These are phyloP conservation scores for Chrysopilus asiliformis DNA, from an alignment of 2,888 invertebrate species.

Conservation along the genomic window DNA sequence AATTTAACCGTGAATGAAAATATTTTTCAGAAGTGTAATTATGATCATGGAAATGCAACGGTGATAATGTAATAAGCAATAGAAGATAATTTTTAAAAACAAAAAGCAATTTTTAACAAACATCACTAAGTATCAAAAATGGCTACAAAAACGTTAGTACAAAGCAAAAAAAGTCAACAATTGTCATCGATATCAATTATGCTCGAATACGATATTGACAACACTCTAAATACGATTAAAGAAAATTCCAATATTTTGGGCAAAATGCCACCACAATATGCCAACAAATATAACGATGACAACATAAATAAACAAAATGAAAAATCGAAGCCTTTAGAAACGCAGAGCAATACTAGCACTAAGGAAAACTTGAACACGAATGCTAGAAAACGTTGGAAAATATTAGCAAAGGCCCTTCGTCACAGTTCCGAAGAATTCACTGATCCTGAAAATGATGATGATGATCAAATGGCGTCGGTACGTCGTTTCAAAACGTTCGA, in stretches of 20 bases:
- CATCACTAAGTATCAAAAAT: slow-evolving; percentile 4
- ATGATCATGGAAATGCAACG: too few species aligned
- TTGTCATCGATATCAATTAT: slow-evolving; percentile 30
- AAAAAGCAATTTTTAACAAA: not conserved
- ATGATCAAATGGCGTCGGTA: slow-evolving; percentile 40
- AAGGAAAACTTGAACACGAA: slow-evolving; percentile 24
- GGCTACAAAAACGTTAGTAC: slow-evolving; percentile 13
- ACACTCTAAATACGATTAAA: slow-evolving; percentile 32
- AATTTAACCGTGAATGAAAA: too few species aligned
- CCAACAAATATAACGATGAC: not conserved
- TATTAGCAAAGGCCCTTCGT: slow-evolving; percentile 50
- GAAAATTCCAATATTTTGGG: slow-evolving; percentile 24
- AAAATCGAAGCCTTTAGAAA: slow-evolving; percentile 8
- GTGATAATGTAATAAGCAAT: too few species aligned
- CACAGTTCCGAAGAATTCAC: slow-evolving; percentile 35
- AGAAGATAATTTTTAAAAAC: slow-evolving; percentile 9
- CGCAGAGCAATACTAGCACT: slow-evolving; percentile 8
- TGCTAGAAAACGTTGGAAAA: slow-evolving; percentile 55
- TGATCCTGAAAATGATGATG: slow-evolving; percentile 25
- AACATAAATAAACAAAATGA: slow-evolving; percentile 16
- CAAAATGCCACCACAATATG: slow-evolving; percentile 8
- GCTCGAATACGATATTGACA: slow-evolving; percentile 35
- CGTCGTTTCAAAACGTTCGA: slow-evolving; percentile 46
- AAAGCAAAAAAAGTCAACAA: slow-evolving; percentile 9
- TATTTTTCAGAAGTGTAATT: too few species aligned